Evolutionary conservation across 2,113 vertebrate species (phyloP).

Genomic region (Eclectus roratus): DNA sequence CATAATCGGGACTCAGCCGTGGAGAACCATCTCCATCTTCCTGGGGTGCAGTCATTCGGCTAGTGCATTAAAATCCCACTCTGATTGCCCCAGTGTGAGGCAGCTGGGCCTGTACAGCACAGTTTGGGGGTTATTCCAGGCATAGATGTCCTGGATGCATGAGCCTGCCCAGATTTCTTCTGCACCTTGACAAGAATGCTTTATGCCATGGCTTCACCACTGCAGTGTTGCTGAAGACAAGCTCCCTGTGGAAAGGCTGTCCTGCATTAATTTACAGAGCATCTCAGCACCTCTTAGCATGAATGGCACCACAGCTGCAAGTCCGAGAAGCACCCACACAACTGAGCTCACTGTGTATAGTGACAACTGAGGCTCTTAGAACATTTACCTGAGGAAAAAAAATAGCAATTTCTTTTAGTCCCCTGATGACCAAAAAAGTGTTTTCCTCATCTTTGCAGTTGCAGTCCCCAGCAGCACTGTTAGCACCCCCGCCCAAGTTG

Average conservation of each 20-base stretch:
- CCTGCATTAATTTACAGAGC: neutral
- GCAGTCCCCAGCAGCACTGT: neutral
- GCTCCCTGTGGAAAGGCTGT: neutral
- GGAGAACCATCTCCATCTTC: neutral
- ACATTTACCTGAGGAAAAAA: neutral
- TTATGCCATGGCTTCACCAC: neutral
- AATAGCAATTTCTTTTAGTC: neutral
- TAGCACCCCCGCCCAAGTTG: neutral
- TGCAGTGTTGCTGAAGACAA: neutral
- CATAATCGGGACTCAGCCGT: neutral
- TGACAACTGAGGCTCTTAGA: neutral
- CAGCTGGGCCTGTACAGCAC: neutral
- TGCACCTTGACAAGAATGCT: neutral
- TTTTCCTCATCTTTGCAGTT: neutral
- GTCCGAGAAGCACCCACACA: neutral
- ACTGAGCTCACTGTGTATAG: neutral
- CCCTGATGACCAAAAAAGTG: neutral
- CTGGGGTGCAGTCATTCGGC: neutral
- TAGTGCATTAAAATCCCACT: neutral
- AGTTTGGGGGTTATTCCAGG: neutral
- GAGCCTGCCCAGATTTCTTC: neutral
- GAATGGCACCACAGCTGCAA: rapidly evolving
- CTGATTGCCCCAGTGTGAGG: rapidly evolving
- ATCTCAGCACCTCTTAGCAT: neutral
- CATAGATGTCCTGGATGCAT: neutral